Percentiles rank a stretch among this genome's conserved stretches.
Evolutionary conservation across 1,140 invertebrate species (phyloP).

Genomic region (Mesaphorura yosii): DNA sequence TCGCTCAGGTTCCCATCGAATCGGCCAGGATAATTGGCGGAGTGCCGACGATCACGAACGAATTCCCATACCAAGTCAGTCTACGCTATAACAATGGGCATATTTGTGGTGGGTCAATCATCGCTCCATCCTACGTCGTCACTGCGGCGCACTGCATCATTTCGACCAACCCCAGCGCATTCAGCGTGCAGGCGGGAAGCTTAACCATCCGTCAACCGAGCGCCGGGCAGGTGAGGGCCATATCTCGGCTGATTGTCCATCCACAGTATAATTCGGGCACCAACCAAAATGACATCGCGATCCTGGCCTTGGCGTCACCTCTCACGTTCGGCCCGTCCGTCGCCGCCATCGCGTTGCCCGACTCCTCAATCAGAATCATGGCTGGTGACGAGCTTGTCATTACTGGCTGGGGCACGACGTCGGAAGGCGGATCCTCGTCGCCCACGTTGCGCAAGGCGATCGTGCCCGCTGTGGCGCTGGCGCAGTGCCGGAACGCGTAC

Average conservation of each 20-base stretch:
- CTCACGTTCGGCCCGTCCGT: not conserved
- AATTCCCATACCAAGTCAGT: not conserved
- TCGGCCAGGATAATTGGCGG: slow-evolving; percentile 3
- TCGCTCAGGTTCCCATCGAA: no score
- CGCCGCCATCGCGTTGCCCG: not conserved
- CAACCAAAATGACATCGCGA: not conserved
- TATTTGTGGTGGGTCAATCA: not conserved
- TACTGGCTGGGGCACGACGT: not conserved
- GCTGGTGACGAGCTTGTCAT: not conserved
- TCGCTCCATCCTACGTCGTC: not conserved
- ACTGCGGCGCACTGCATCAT: slow-evolving; percentile 4
- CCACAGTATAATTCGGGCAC: not conserved
- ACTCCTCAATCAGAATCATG: not conserved
- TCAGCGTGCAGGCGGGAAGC: not conserved
- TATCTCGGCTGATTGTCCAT: not conserved
- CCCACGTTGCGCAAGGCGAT: not conserved
- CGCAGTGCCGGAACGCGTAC: not conserved
- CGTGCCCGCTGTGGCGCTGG: not conserved
- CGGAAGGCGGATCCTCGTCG: not conserved
- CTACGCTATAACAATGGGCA: not conserved
- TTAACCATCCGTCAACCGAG: not conserved
- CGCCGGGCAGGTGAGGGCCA: not conserved
- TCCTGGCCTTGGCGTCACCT: not conserved
- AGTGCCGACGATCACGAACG: not conserved
- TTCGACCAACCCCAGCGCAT: not conserved